phyloP scores from a whole-genome alignment of 1,140 invertebrate species.

The Hyphantria cunea region DNA sequence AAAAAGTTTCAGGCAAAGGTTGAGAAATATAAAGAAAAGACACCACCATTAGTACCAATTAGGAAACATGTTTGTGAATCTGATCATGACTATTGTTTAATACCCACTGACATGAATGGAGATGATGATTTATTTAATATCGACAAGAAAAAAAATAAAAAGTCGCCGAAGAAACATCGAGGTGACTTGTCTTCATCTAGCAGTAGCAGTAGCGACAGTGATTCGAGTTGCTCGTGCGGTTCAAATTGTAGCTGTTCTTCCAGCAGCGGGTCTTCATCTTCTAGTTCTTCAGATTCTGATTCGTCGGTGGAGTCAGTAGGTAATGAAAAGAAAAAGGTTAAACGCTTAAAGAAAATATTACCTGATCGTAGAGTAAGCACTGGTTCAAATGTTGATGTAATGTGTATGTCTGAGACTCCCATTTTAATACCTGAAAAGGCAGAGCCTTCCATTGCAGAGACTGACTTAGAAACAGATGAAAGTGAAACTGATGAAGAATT shows the following conservation, averaged over 20 bases:
- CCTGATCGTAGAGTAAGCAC: conserved; percentile 73
- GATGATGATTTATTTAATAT: conserved; percentile 59
- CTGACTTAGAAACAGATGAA: conserved; percentile 91
- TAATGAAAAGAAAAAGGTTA: conserved; percentile 67
- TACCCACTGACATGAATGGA: conserved; percentile 72
- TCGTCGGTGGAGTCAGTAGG: conserved; percentile 69
- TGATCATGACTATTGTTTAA: conserved; percentile 86
- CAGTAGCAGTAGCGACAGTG: conserved; percentile 88
- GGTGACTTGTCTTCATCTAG: conserved; percentile 83
- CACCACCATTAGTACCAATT: conserved; percentile 71
- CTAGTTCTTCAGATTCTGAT: conserved; percentile 84
- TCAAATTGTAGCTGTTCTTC: conserved; percentile 90
- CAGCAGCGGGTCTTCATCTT: conserved; percentile 86
- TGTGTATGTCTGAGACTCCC: conserved; percentile 76
- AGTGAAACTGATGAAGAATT: conserved; percentile 93
- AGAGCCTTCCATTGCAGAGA: conserved; percentile 85
- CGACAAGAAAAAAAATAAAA: conserved; percentile 76
- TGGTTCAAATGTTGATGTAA: conserved; percentile 80
- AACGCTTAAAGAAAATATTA: conserved; percentile 58
- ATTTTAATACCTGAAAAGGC: conserved; percentile 69
- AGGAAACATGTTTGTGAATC: conserved; percentile 82
- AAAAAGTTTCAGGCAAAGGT: conserved; percentile 85
- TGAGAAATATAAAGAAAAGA: conserved; percentile 75
- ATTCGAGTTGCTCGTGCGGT: conserved; percentile 90
- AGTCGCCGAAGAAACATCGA: conserved; percentile 67